These are phyloP conservation scores for Hippocampus barbouri DNA, from an alignment of 2,113 vertebrate genomes.

Conservation along the genomic window DNA sequence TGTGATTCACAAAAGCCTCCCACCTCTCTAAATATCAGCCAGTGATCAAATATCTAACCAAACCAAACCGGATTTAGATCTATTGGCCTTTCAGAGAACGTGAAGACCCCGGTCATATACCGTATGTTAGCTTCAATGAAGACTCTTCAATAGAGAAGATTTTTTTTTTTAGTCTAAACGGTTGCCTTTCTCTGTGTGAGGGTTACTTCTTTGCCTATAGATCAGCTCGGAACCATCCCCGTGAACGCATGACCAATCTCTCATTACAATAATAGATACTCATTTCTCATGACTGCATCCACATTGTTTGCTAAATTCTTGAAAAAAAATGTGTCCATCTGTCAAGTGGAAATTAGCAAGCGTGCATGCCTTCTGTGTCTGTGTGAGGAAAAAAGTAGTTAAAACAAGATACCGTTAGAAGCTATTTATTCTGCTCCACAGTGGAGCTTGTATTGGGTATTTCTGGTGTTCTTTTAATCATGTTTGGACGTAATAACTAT, in stretches of 20 bases:
- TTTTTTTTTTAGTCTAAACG: background rate
- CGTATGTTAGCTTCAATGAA: background rate
- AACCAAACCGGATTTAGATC: background rate
- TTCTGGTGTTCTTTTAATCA: background rate
- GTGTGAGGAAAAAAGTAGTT: background rate
- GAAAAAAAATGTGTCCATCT: background rate
- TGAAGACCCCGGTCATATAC: background rate
- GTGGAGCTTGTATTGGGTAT: background rate
- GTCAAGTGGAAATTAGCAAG: background rate
- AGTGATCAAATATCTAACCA: background rate
- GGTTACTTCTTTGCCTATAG: too few relatives aligned
- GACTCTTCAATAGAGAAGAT: too few relatives aligned
- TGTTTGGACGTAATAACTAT: background rate
- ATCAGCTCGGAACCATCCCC: background rate
- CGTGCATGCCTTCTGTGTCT: background rate
- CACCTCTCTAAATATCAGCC: background rate
- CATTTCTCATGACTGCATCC: background rate
- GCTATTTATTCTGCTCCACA: background rate
- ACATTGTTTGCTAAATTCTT: background rate
- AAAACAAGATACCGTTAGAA: background rate
- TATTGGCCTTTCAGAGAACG: background rate
- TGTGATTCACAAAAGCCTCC: background rate
- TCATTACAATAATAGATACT: background rate
- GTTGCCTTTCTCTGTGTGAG: background rate
- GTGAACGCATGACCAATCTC: background rate